Evolutionary conservation across 2,888 invertebrate species (phyloP), one percentile per base, ranked within the genome.

Genomic region (Dryobota labecula): DNA sequence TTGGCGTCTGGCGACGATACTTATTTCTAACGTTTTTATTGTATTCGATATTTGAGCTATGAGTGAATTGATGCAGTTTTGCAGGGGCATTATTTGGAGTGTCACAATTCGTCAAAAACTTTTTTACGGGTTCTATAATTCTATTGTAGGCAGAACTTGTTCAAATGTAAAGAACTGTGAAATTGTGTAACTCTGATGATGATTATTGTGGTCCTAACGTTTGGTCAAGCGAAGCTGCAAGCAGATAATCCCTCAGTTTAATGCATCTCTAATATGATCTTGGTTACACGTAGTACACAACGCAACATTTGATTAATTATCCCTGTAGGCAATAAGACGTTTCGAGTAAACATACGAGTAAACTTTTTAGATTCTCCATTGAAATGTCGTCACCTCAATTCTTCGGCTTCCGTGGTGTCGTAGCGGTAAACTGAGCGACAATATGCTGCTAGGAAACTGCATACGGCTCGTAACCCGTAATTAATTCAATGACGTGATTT

Each of bases 401-500:
- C 47, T 15, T n/a, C 27, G n/a, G 43, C 43, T 80, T 70, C 70
- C 62, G 38, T 30, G 20, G 58, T 69, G 27, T 63, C 11, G 36
- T 76, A 76, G 68, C 76, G 49, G 73, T 73, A 75, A 49, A 67
- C 45, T 45, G 38, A 53, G 61, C 47, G 64, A 68, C 67, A 71
- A 36, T 69, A 57, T 70, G 54, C 61, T 66, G 72, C 69, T 65
- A 60, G 24, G 72, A 65, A 69, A 68, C 74, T 76, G 71, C 73
- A 70, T 61, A 75, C 78, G 49, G 38, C 67, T 51, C 69, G 72
- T 80, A 77, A 75, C 61, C 36, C 38, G 60, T 74, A 77, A 79
- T 79, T 73, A 73, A 79, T 76, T 79, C 73, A 82, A 76, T 87
- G 80, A 77, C 77, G 80, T 85, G 84, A 82, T 85, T 81, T 83